phyloP scores from a whole-genome alignment of 2,797 vertebrate species.

The Danio kyathit region DNA sequence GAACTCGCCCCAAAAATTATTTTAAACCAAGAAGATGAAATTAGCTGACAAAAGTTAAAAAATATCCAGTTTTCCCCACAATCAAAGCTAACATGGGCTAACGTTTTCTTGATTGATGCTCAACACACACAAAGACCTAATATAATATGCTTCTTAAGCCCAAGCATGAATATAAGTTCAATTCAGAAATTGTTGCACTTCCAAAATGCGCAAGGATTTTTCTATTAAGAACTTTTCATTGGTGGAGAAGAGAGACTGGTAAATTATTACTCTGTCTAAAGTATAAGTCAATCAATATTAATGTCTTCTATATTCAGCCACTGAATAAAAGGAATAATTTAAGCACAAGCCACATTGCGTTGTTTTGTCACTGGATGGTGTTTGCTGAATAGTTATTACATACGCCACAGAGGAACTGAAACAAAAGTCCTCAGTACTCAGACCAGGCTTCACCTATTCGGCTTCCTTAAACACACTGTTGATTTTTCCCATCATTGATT shows the following conservation, averaged over 20 bases:
- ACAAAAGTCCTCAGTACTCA: constrained; percentile 29
- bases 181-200: no score
- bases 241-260: background rate
- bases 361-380: constrained; percentile 1
- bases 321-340: background rate
- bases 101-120: no score
- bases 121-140: no score
- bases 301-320: background rate
- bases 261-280: background rate
- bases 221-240: background rate
- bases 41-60: no score
- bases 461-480: constrained; percentile 55
- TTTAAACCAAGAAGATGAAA: no score
- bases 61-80: no score
- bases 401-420: background rate
- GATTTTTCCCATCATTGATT: constrained; percentile 64
- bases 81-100: no score
- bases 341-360: background rate
- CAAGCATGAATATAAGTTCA: no score
- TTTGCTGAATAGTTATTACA: constrained; percentile 10
- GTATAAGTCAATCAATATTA: background rate
- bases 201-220: background rate
- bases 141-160: no score
- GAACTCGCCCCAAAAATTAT: no score
- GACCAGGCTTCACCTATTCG: constrained; percentile 27